phyloP scores from a whole-genome alignment of 2,797 vertebrate genomes.

The Liasis olivaceus region DNA sequence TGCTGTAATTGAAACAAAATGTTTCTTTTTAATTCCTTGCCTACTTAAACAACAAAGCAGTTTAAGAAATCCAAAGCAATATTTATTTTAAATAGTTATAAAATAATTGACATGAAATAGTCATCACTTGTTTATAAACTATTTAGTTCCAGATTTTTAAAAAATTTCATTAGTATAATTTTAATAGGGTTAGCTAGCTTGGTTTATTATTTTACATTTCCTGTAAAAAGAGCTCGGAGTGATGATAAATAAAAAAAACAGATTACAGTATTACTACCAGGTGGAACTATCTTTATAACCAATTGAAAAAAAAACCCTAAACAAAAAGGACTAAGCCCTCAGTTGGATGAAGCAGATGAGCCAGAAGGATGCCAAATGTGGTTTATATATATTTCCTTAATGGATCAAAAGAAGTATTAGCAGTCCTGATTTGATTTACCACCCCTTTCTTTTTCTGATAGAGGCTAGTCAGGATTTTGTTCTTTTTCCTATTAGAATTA shows the following conservation, averaged over 20 bases:
- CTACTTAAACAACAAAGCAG: not conserved
- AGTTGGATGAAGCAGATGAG: conserved; percentile 36
- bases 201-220: not conserved
- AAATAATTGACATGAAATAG: conserved; percentile 17
- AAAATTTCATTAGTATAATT: not conserved
- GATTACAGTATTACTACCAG: conserved; percentile 8
- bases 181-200: not conserved
- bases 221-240: not conserved
- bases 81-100: conserved; percentile 3
- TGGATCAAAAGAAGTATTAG: not conserved
- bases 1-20: not conserved
- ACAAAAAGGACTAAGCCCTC: conserved; percentile 32
- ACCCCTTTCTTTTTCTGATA: not conserved
- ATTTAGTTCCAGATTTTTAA: not conserved
- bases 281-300: not conserved
- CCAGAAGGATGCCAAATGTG: conserved; percentile 39
- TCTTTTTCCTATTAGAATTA: not conserved
- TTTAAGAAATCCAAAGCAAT: not conserved
- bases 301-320: not conserved
- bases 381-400: not conserved
- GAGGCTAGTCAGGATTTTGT: not conserved
- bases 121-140: not conserved
- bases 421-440: not conserved
- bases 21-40: not conserved
- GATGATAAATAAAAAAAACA: not conserved